Conservation (phyloP, 2,888 invertebrate genomes). For the Abrostola tripartita region DNA sequence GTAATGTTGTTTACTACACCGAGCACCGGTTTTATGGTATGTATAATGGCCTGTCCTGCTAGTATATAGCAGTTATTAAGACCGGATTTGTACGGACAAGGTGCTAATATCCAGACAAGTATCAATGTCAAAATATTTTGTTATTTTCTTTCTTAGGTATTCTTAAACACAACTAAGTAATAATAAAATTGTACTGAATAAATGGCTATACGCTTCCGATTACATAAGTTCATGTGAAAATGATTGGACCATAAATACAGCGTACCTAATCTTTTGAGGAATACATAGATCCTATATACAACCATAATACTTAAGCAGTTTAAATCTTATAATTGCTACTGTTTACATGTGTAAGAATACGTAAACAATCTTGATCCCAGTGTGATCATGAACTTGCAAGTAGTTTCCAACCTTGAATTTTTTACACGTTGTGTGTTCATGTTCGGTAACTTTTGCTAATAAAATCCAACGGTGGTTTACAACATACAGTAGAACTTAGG, state of each 20-base stretch:
- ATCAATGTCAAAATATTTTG: too few relatives aligned
- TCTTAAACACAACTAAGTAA: too few relatives aligned
- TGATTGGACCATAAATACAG: neutral
- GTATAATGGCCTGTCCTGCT: too few relatives aligned
- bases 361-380: slow-evolving; percentile 40
- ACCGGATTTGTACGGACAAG: too few relatives aligned
- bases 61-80: too few relatives aligned
- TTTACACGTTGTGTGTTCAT: slow-evolving; percentile 26
- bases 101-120: too few relatives aligned
- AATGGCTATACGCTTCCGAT: too few relatives aligned
- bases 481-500: neutral
- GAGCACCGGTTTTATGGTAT: slow-evolving; percentile 10
- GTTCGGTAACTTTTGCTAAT: slow-evolving; percentile 21
- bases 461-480: neutral
- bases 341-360: slow-evolving; percentile 9
- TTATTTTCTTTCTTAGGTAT: too few relatives aligned
- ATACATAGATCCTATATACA: slow-evolving; percentile 14
- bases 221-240: too few relatives aligned
- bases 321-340: slow-evolving; percentile 15
- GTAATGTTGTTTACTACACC: too few relatives aligned
- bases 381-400: slow-evolving; percentile 49
- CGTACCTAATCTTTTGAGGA: neutral
- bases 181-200: too few relatives aligned
- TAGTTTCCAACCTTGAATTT: slow-evolving; percentile 40
- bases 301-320: slow-evolving; percentile 34